Evolutionary conservation across 2,113 vertebrate genomes (phyloP), one percentile per base, ranked within the genome.

Genomic region (Callaeas wilsoni): DNA sequence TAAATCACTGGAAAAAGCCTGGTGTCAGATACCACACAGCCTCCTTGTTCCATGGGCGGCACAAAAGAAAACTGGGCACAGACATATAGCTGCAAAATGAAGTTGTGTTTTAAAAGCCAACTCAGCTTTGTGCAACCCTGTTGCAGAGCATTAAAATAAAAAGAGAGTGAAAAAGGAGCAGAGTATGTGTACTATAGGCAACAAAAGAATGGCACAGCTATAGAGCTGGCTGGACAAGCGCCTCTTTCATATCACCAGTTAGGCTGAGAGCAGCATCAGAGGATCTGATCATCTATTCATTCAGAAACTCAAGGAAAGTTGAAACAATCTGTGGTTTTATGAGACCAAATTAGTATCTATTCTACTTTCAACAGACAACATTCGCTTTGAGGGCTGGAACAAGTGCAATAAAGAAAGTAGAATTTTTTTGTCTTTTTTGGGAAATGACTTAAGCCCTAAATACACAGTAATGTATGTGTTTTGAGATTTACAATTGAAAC

Each of bases 1-100:
- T 97, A 97, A 97, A 97, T 97, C 96, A 97, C 90, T 70, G 94
- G 69, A 63, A 93, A 96, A 96, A 94, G 87, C 77, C 91, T 14
- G 12, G 93, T 92, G 93, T 96, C 92, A 75, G 95, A 95, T 91
- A 95, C 92, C 79, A 96, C 91, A 95, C 85, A 96, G 96, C 70
- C 84, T 78, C 89, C 92, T 97, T 95, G 94, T 97, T 96, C 89
- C 21, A 2, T 49, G 71, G 65, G 63, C 76, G 83, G 77, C 89
- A 97, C 95, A 97, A 97, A 97, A 95, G 96, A 89, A 94, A 96
- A 87, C 70, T 7, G 11, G 80, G 77, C 89, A 82, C 63, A 70
- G 88, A 87, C 55, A 6, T 89, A 94, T 59, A 91, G 85, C 73
- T 81, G 83, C 91, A 87, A 94, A 97, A 94, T 65, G 64, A 94